These are phyloP conservation scores for Mamestra configurata DNA, from an alignment of 1,140 invertebrate species.

Conservation along the genomic window DNA sequence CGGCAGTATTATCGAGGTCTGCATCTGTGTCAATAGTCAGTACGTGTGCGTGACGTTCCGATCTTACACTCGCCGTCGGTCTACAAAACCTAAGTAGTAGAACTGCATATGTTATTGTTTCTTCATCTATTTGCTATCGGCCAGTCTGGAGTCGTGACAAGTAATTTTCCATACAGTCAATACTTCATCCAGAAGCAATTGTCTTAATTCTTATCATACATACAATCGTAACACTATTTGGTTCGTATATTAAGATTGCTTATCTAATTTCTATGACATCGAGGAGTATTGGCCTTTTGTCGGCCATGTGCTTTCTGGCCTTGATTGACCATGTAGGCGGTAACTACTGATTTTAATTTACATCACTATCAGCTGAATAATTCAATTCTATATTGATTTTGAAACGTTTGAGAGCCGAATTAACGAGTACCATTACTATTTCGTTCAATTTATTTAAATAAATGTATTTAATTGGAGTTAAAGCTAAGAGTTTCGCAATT, in stretches of 20 bases:
- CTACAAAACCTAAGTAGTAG: background rate
- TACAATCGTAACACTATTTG: background rate
- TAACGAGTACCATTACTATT: background rate
- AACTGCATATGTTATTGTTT: conserved; percentile 6
- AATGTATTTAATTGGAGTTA: background rate
- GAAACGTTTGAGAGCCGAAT: conserved; percentile 1
- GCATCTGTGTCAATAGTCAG: conserved; percentile 59
- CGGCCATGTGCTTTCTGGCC: background rate
- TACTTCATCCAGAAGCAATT: background rate
- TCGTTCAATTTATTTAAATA: background rate
- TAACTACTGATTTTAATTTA: background rate
- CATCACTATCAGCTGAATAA: conserved; percentile 1
- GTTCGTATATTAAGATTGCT: conserved; percentile 16
- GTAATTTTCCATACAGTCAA: conserved; percentile 32
- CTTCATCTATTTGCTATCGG: conserved; percentile 8
- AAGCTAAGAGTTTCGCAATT: background rate
- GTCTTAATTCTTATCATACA: conserved; percentile 21
- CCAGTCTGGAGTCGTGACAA: conserved; percentile 26
- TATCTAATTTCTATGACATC: conserved; percentile 24
- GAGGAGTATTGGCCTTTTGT: conserved; percentile 31
- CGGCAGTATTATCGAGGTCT: conserved; percentile 44
- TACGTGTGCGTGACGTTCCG: conserved; percentile 37
- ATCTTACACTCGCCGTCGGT: conserved; percentile 10
- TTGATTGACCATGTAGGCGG: conserved; percentile 26
- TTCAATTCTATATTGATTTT: conserved; percentile 2